Evolutionary conservation across 2,113 vertebrate genomes (phyloP).

Genomic region (Lipotes vexillifer): DNA sequence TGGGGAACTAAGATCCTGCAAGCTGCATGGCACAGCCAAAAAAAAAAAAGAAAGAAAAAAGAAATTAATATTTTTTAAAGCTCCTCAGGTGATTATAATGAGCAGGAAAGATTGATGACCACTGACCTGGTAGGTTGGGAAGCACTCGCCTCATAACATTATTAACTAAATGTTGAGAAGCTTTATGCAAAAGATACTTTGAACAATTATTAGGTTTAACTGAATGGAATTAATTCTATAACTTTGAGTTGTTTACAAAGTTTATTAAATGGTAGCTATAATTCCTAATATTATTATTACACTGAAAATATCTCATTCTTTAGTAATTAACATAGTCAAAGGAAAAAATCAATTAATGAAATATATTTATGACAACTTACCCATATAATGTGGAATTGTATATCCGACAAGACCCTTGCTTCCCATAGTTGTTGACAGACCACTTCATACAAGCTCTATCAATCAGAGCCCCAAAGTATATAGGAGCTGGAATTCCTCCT

Average conservation of each 20-base stretch:
- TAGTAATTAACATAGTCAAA: not conserved
- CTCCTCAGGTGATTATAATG: not conserved
- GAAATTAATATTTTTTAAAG: not conserved
- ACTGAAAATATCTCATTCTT: not conserved
- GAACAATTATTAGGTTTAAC: not conserved
- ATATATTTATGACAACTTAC: conserved; percentile 74
- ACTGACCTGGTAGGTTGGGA: not conserved
- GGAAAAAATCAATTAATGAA: not conserved
- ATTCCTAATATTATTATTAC: not conserved
- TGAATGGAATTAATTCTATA: not conserved
- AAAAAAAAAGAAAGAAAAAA: not conserved
- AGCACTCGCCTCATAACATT: not conserved
- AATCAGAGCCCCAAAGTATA: conserved; percentile 91
- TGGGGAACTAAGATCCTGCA: not conserved
- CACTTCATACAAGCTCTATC: conserved; percentile 92
- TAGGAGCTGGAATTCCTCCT: conserved; percentile 88
- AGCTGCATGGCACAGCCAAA: not conserved
- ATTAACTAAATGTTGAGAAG: not conserved
- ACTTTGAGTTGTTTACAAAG: not conserved
- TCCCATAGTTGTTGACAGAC: conserved; percentile 84
- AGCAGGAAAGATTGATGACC: not conserved
- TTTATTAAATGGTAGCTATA: not conserved
- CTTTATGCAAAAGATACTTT: not conserved
- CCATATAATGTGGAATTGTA: conserved; percentile 87
- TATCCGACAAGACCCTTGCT: conserved; percentile 86